Base-by-base conservation (phyloP, 2,888 invertebrate genomes). In the Zygogramma bicolorata region DNA sequence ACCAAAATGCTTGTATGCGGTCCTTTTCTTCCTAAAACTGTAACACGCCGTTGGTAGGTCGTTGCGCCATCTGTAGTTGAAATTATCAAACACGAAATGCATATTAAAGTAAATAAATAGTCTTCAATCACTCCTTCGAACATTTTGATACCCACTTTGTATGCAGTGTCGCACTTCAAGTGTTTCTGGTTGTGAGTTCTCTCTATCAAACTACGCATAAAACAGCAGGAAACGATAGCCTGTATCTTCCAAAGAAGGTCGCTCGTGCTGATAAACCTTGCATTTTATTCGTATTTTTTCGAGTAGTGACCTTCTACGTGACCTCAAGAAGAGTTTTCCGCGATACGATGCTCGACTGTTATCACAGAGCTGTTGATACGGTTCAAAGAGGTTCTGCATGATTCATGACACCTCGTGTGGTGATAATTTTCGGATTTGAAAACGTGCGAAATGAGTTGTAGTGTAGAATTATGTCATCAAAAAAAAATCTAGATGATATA, bases 211-310 rank as follows among this genome's bases (percentile, higher is more conserved):
- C 46, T 20, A 46, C 46, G 46, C 46, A 46, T 18, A 18, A 46
- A 46, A 20, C 46, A 46, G 46, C 77, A 73, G 77, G 77, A 77
- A 77, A 61, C 46, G 74, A 75, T 77, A 75, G 71, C 70, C 57
- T 68, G 72, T 77, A 77, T 76, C 74, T 67, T 75, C 75, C 49
- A 31, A 62, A 68, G 73, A 77, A 77, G 75, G 77, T 74, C 75
- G 62, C 63, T 25, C 59, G 29, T 72, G 65, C 68, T 72, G 73
- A 75, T 74, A 74, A 74, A 70, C 75, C 75, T 75, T 74, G 73
- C 68, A 68, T 58, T 71, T 73, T 71, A 71, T 71, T 71, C 67
- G 60, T 61, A 65, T 68, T 71, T 72, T 68, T 68, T 58, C 62
- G 57, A 65, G 63, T 34, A n/a, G 29, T 65, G 61, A 72, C 72